Base-by-base conservation (phyloP, 2,113 vertebrate genomes). In the Corapipo altera region DNA sequence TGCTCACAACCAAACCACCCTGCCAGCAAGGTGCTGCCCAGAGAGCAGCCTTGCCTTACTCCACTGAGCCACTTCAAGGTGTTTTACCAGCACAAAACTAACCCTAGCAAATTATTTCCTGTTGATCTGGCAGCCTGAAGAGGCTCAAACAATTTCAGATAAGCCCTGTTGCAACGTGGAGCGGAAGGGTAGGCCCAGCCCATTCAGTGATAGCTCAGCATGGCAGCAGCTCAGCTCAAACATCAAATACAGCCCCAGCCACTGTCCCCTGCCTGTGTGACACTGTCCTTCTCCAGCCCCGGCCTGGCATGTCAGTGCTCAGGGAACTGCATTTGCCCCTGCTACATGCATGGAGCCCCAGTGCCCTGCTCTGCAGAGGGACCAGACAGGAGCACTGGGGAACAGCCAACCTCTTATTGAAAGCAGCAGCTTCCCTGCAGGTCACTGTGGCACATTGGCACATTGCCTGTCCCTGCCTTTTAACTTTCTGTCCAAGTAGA, bases 61-160 rank as follows among this genome's bases (percentile, higher is more conserved):
- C 33, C 13, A 52, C 37, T 7, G 43, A 92, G 80, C 80, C 76
- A 66, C 89, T 80, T 78, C 66, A 55, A 96, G 81, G 82, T 22
- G 35, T 82, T 89, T 51, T 12, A 88, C 78, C 70, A 75, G 78
- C 85, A 78, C 88, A 76, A 89, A 88, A 69, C 54, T 67, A 89
- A 81, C 70, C n/a, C 67, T 9, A 51, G 21, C 37, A 76, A 64
- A 70, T 76, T 61, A 44, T n/a, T 83, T 75, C 92, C 85, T 37
- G 22, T 85, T 89, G 70, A 61, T 85, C 58, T 72, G 41, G n/a
- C 82, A 93, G 23, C 71, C 82, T 75, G 52, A 76, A 76, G 65
- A 88, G 54, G 22, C 37, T 88, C 81, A 75, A 65, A 33, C 26
- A 39, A 41, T 35, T 49, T 48, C 81, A 89, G 87, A 75, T 61